phyloP scores from a whole-genome alignment of 2,888 invertebrate species.

The Elysia crispata region DNA sequence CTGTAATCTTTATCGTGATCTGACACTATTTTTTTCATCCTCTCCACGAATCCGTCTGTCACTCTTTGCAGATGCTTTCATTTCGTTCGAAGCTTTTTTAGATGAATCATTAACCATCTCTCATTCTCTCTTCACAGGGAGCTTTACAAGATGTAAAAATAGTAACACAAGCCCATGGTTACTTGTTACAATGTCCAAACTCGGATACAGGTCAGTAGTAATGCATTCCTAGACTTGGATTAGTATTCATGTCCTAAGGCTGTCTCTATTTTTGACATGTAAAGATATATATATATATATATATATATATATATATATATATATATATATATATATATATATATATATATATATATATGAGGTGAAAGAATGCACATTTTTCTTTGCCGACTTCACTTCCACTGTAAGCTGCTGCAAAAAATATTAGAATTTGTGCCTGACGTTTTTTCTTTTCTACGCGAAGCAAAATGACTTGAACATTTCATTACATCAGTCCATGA shows the following conservation, averaged over 20 bases:
- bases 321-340: not conserved
- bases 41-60: too few relatives aligned
- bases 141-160: slow-evolving; percentile 91
- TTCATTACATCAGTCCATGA: too few relatives aligned
- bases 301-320: too few relatives aligned
- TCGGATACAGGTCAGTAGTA: slow-evolving; percentile 82
- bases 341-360: not conserved
- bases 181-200: slow-evolving; percentile 90
- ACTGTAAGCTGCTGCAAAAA: too few relatives aligned
- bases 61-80: too few relatives aligned
- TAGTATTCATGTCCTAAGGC: slow-evolving; percentile 19
- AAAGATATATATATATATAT: not conserved
- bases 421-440: too few relatives aligned
- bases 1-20: too few relatives aligned
- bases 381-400: not conserved
- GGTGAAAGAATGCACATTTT: slow-evolving; percentile 4
- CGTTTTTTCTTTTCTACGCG: too few relatives aligned
- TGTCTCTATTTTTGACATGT: not conserved
- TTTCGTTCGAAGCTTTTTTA: too few relatives aligned
- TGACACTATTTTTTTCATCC: too few relatives aligned
- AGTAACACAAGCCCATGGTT: slow-evolving; percentile 90
- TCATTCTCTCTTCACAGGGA: slow-evolving; percentile 82
- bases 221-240: slow-evolving; percentile 6
- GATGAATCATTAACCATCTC: not conserved
- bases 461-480: too few relatives aligned